Percentiles rank a stretch among this genome's conserved stretches.
phyloP scores from a whole-genome alignment of 2,797 vertebrate species.

The Jordanella pulchra region DNA sequence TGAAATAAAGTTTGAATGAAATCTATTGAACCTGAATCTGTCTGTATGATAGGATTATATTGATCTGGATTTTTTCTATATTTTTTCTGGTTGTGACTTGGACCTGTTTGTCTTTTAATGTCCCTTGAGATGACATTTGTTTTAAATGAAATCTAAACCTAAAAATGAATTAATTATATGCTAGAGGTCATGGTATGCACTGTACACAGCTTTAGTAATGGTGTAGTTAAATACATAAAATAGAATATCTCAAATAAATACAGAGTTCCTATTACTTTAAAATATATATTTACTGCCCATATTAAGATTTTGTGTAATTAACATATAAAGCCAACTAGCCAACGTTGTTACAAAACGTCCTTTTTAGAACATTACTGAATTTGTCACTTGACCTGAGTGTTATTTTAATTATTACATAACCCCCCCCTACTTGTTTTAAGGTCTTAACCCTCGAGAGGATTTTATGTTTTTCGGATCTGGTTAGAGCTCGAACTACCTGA shows the following conservation, averaged over 20 bases:
- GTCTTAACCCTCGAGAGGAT: slow-evolving; percentile 41
- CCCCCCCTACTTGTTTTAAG: slow-evolving; percentile 28
- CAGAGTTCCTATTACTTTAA: neutral
- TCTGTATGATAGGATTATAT: neutral
- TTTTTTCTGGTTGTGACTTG: neutral
- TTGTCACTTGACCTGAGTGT: neutral
- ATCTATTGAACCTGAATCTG: no score
- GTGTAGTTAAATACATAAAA: neutral
- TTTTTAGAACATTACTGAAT: neutral
- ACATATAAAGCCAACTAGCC: neutral
- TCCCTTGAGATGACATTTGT: neutral
- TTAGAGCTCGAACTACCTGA: slow-evolving; percentile 36
- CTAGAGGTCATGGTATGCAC: neutral
- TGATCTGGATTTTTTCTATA: neutral
- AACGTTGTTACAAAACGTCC: no score
- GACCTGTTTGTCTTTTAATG: neutral
- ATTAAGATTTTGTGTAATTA: neutral
- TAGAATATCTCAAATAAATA: neutral
- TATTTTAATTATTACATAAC: slow-evolving; percentile 16
- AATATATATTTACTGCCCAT: neutral
- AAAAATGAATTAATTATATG: neutral
- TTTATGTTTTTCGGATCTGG: slow-evolving; percentile 38
- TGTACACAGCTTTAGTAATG: neutral
- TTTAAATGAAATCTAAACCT: neutral
- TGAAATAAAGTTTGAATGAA: neutral